These are phyloP conservation scores for Parnassius mnemosyne DNA, from an alignment of 2,888 invertebrate species.

Conservation along the genomic window DNA sequence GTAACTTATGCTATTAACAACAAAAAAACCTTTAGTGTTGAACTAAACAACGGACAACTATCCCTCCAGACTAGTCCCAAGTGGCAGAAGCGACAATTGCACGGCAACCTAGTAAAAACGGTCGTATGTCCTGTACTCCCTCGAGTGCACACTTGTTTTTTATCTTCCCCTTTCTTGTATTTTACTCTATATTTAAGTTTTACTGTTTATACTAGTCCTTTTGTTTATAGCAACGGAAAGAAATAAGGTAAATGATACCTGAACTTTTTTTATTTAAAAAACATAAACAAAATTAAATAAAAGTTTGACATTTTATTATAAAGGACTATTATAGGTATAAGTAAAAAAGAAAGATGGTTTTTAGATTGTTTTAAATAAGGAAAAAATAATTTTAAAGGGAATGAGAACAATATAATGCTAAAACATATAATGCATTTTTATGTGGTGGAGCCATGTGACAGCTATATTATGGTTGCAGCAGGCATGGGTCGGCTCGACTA, in stretches of 20 bases:
- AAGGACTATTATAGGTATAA: too few relatives aligned
- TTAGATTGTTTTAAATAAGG: too few relatives aligned
- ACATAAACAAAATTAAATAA: background rate
- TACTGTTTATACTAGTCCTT: constrained; percentile 32
- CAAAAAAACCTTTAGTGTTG: constrained; percentile 24
- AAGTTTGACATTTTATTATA: too few relatives aligned
- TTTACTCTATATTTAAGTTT: constrained; percentile 40
- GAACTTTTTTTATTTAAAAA: constrained; percentile 32
- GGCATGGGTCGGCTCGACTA: too few relatives aligned
- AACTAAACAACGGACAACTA: constrained; percentile 32
- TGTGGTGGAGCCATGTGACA: too few relatives aligned
- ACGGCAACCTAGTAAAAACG: constrained; percentile 38
- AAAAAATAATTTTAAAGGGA: too few relatives aligned
- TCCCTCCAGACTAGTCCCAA: constrained; percentile 42
- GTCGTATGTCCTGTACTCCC: constrained; percentile 43
- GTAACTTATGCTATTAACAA: constrained; percentile 13
- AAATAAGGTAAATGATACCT: background rate
- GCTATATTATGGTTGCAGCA: too few relatives aligned
- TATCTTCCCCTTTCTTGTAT: constrained; percentile 37
- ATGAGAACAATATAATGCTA: too few relatives aligned
- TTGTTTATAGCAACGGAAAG: constrained; percentile 24
- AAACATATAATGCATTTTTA: too few relatives aligned
- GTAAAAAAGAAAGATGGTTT: too few relatives aligned
- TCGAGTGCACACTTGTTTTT: constrained; percentile 36
- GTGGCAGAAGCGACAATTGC: constrained; percentile 54